Percentiles rank a stretch among this genome's conserved stretches.
Evolutionary conservation across 2,797 vertebrate genomes (phyloP).

Genomic region (Labeo calbasu): DNA sequence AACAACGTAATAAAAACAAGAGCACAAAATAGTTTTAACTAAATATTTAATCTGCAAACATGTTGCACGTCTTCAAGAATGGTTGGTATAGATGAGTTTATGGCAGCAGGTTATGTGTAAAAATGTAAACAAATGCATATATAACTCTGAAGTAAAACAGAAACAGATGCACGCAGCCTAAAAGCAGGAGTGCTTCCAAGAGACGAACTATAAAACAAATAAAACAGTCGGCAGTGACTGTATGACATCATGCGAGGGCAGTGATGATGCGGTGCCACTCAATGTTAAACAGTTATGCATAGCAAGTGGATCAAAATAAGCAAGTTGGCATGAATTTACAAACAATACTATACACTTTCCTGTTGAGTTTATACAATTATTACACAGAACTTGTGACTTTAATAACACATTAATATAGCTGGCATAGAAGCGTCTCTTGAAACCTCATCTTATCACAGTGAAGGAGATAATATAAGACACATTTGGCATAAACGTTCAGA

Average conservation of each 20-base stretch:
- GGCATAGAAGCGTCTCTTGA: slow-evolving; percentile 5
- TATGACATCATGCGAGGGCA: background rate
- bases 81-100: slow-evolving; percentile 57
- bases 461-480: background rate
- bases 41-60: slow-evolving; percentile 74
- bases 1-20: background rate
- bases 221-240: background rate
- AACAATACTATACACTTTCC: slow-evolving; percentile 39
- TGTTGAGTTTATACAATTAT: slow-evolving; percentile 26
- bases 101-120: slow-evolving; percentile 60
- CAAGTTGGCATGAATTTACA: slow-evolving; percentile 32
- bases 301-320: slow-evolving; percentile 47
- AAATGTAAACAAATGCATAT: slow-evolving; percentile 73
- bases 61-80: slow-evolving; percentile 64
- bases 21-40: slow-evolving; percentile 51
- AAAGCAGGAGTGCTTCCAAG: background rate
- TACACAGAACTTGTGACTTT: background rate
- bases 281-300: slow-evolving; percentile 13
- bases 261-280: background rate
- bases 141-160: slow-evolving; percentile 63
- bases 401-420: slow-evolving; percentile 20
- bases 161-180: slow-evolving; percentile 65
- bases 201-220: background rate
- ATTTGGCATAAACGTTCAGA: slow-evolving; percentile 10
- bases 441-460: background rate